phyloP scores from a whole-genome alignment of 2,888 invertebrate species.

The Neoaliturus tenellus region DNA sequence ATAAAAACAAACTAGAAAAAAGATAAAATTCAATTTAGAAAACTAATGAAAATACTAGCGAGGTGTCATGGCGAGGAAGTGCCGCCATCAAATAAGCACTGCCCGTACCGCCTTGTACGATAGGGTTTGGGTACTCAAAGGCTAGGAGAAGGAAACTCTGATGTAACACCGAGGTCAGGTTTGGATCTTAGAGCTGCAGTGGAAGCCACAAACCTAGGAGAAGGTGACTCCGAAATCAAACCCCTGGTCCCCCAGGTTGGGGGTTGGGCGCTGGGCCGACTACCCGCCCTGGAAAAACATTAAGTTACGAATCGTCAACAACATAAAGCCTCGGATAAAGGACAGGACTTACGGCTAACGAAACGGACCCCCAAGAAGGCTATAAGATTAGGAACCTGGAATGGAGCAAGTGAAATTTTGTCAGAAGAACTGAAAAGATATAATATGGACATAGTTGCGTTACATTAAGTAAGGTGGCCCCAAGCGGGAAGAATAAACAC shows the following conservation, averaged over 20 bases:
- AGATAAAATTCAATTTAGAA: too few species aligned
- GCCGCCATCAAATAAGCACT: too few species aligned
- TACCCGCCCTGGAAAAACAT: constrained; percentile 24
- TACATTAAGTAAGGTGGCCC: background rate
- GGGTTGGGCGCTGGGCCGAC: constrained; percentile 53
- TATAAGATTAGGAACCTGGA: constrained; percentile 22
- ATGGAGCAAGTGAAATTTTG: background rate
- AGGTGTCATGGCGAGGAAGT: too few species aligned
- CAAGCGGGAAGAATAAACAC: constrained; percentile 18
- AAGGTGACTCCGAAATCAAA: constrained; percentile 37
- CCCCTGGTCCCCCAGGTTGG: constrained; percentile 53
- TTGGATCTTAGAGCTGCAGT: constrained; percentile 6
- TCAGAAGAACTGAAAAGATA: background rate
- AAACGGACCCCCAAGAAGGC: background rate
- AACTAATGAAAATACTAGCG: too few species aligned
- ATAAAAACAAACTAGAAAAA: too few species aligned
- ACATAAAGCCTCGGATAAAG: background rate
- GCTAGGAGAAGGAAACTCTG: constrained; percentile 40
- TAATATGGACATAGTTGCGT: background rate
- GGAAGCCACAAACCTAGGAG: constrained; percentile 35
- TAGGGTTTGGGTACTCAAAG: constrained; percentile 21
- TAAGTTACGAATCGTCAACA: constrained; percentile 29
- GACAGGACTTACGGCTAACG: background rate
- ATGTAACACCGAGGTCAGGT: constrained; percentile 24
- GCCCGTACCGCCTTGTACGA: background rate